A percentile compares a stretch with the other conserved stretches of the same genome.
These are phyloP conservation scores for Empis stercorea DNA, from an alignment of 2,888 invertebrate species.

Conservation along the genomic window DNA sequence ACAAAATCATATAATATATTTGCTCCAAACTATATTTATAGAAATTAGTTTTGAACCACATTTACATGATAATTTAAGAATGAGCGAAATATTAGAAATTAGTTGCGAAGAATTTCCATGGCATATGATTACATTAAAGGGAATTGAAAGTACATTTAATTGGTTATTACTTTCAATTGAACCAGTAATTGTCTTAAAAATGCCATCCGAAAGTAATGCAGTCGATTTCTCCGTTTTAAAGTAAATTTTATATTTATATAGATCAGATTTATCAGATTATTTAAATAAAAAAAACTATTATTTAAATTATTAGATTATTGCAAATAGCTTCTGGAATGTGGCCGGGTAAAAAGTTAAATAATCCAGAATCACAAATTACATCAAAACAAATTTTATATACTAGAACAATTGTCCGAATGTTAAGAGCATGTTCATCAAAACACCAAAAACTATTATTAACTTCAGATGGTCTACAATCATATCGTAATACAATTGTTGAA, in stretches of 20 bases:
- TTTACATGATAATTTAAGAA: conserved; percentile 43
- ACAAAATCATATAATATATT: conserved; percentile 42
- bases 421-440: conserved; percentile 28
- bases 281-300: no score
- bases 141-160: conserved; percentile 52
- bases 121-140: conserved; percentile 46
- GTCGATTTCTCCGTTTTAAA: conserved; percentile 46
- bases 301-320: conserved; percentile 6
- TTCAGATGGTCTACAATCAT: conserved; percentile 27
- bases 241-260: conserved; percentile 29
- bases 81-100: conserved; percentile 37
- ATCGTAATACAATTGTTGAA: conserved; percentile 22
- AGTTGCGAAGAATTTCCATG: conserved; percentile 52
- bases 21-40: conserved; percentile 53
- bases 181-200: conserved; percentile 48
- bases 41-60: conserved; percentile 60
- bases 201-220: conserved; percentile 38
- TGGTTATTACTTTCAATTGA: conserved; percentile 66
- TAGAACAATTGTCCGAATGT: conserved; percentile 26
- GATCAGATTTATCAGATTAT: conserved; percentile 4
- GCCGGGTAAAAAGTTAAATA: conserved; percentile 18
- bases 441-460: conserved; percentile 27
- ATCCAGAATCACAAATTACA: conserved; percentile 19
- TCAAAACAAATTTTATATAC: conserved; percentile 33
- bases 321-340: conserved; percentile 10